phyloP scores from a whole-genome alignment of 2,113 vertebrate genomes.

The Apteryx owenii region DNA sequence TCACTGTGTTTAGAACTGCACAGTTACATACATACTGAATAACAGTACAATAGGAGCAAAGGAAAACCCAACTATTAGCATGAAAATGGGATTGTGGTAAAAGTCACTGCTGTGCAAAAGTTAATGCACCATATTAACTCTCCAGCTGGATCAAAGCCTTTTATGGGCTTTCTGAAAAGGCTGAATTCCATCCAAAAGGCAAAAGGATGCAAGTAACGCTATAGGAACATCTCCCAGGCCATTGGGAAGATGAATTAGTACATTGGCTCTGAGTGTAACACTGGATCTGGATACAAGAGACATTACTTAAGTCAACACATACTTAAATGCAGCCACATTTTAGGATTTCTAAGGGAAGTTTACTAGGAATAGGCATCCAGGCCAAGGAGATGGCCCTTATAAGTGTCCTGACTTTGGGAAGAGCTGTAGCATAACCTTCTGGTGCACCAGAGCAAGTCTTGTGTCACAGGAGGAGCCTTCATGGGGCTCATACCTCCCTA shows the following conservation, averaged over 20 bases:
- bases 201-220: background rate
- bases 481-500: background rate
- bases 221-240: background rate
- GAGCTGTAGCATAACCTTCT: background rate
- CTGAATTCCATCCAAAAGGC: background rate
- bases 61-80: background rate
- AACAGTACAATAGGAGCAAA: background rate
- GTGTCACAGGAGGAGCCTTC: background rate
- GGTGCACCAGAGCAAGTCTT: background rate
- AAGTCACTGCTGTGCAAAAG: background rate
- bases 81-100: background rate
- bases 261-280: background rate
- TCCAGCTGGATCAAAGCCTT: background rate
- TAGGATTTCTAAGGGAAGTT: background rate
- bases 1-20: background rate
- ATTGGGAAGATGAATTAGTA: background rate
- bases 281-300: background rate
- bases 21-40: background rate
- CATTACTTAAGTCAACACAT: background rate
- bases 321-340: background rate
- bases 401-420: background rate
- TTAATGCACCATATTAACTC: background rate
- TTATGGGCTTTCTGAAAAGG: background rate
- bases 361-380: background rate
- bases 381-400: background rate